Base-by-base conservation (phyloP, 2,888 invertebrate species). In the Rhimphoctona megacephalus region DNA sequence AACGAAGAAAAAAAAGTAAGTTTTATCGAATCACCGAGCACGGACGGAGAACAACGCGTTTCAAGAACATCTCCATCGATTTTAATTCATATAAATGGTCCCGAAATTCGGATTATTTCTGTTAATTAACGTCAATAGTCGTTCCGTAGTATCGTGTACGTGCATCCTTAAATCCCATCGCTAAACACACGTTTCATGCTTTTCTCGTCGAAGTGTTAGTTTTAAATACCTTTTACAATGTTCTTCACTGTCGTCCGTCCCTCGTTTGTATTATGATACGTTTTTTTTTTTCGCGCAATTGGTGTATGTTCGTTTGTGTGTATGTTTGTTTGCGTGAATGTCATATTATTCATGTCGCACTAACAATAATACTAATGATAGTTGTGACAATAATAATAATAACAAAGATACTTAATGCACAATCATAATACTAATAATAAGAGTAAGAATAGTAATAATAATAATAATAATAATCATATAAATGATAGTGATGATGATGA, bases 371-470 rank as follows among this genome's bases (percentile, higher is more conserved):
- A 84, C 54, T 85, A 74, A 87, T 85, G 76, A 85, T 81, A 84
- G 67, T 86, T 69, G 83, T 85, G 80, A 87, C 76, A 85, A 83
- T 81, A 80, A 74, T 80, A 80, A 83, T 80, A 81, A 81, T 83
- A 74, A 74, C 54, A 74, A 74, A 36, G 36, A 74, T 74, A 49
- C 74, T 33, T 57, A 49, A 74, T 74, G 57, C 54, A 74, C 39
- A 73, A 83, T 76, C 76, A 85, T 81, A 77, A 81, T 74, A 74
- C 52, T 81, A 77, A 72, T 83, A 52, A 70, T 67, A 52, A 78
- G 30, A 76, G 61, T 61, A 61, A 81, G 39, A 54, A 69, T 49
- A 88, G 76, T 90, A 88, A 89, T 90, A 86, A 87, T 86, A 87
- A 83, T 86, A 83, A 88, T 87, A 88, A 76, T 85, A 70, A 70